Percentiles rank a stretch among this genome's conserved stretches.
phyloP scores from a whole-genome alignment of 2,113 vertebrate genomes.

The Ciconia maguari region DNA sequence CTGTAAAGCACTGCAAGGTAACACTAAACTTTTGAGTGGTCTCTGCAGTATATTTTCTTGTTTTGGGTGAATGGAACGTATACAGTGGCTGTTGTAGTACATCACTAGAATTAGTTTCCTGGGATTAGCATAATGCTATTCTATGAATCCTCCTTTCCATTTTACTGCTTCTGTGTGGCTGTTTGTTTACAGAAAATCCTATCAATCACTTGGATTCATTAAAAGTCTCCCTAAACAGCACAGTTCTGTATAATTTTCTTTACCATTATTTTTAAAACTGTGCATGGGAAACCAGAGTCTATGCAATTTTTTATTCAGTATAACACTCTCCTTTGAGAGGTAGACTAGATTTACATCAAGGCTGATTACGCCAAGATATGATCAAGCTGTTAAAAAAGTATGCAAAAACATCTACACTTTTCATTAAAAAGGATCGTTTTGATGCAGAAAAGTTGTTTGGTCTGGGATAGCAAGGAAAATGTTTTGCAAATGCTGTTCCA shows the following conservation, averaged over 20 bases:
- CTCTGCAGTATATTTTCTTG: constrained; percentile 71
- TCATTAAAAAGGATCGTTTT: constrained; percentile 69
- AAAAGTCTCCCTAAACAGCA: constrained; percentile 74
- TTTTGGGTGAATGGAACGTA: constrained; percentile 54
- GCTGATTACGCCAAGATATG: constrained; percentile 67
- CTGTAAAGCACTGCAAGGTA: constrained; percentile 33
- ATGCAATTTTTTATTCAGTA: constrained; percentile 65
- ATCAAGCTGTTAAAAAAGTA: constrained; percentile 64
- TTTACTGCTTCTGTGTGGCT: constrained; percentile 71
- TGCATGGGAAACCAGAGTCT: constrained; percentile 54
- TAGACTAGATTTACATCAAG: constrained; percentile 71
- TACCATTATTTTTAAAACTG: constrained; percentile 66
- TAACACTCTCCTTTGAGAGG: constrained; percentile 68
- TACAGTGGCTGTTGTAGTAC: constrained; percentile 53
- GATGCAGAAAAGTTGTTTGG: constrained; percentile 67
- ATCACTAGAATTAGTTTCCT: constrained; percentile 77
- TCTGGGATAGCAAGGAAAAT: constrained; percentile 57
- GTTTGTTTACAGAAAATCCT: constrained; percentile 75
- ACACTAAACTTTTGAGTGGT: constrained; percentile 62
- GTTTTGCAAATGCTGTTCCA: constrained; percentile 54
- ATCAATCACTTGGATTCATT: constrained; percentile 76
- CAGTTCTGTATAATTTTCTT: constrained; percentile 71
- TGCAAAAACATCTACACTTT: constrained; percentile 63
- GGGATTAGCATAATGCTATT: constrained; percentile 78
- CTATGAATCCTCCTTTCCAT: constrained; percentile 68